Base-by-base conservation (phyloP, 2,797 vertebrate genomes). In the Botia kubotai region DNA sequence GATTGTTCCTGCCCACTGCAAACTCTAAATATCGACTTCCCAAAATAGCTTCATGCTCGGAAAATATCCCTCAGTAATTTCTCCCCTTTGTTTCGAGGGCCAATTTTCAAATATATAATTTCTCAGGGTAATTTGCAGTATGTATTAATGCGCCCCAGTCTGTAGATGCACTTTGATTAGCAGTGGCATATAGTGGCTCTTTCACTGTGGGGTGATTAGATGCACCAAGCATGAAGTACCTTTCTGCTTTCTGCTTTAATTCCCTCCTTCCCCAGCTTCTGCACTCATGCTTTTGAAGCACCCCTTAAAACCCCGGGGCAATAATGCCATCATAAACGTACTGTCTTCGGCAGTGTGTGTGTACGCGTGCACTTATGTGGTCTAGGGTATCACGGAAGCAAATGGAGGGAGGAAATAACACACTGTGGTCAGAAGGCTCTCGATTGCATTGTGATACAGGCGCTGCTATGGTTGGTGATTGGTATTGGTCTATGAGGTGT, bases 61-160 rank as follows among this genome's bases (percentile, higher is more conserved):
- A 77, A 77, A 52, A 46, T 13, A 46, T 36, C 16, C 36, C 65
- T 33, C 36, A 21, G 26, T 58, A 2, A 48, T 69, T 58, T 48
- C 23, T 19, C 17, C 23, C 2, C 11, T 58, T 70, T 77, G 36
- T 77, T 77, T 68, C 65, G 17, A 78, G 55, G 26, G 26, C 57
- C 8, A 60, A 12, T 71, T 71, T 78, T 79, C 43, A 69, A 70
- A 77, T 70, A 16, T 77, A 60, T 60, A 19, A 70, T 77, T 60
- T 60, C 39, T 48, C 19, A 12, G 52, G 39, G 66, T 19, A 60
- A 70, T 70, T 69, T 71, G 8, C 26, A 10, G 7, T 50, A 58
- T 48, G 57, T 46, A 23, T 79, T 62, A 63, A 71, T 23, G 43
- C 4, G 6, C 43, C 57, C 21, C 4, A 23, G 13, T 26, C 53